These are phyloP conservation scores for Abramis brama DNA, from an alignment of 2,113 vertebrate species.

Conservation along the genomic window DNA sequence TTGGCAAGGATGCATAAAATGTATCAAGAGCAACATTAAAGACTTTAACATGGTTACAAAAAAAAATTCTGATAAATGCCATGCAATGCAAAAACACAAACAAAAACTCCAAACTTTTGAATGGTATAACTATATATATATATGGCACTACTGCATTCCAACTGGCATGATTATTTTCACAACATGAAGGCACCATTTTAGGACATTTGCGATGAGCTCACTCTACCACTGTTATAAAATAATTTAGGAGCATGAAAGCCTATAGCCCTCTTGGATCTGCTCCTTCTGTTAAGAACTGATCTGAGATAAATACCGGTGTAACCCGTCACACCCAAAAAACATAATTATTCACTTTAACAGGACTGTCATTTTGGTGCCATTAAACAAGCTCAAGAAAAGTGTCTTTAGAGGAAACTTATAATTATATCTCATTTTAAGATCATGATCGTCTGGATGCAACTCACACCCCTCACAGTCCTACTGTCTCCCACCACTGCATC, in stretches of 20 bases:
- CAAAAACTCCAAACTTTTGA: background rate
- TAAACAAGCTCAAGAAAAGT: conserved; percentile 44
- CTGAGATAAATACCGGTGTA: conserved; percentile 23
- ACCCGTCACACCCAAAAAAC: conserved; percentile 16
- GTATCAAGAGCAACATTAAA: background rate
- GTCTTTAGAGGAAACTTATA: conserved; percentile 29
- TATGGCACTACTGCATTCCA: background rate
- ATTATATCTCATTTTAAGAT: conserved; percentile 27
- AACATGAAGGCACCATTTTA: background rate
- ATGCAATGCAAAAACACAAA: background rate
- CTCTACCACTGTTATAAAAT: background rate
- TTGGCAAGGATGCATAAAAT: background rate
- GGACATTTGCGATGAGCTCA: background rate
- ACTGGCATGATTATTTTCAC: background rate
- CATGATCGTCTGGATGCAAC: conserved; percentile 7
- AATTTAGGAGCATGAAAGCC: conserved; percentile 12
- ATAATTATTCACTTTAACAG: conserved; percentile 38
- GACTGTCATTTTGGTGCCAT: conserved; percentile 39
- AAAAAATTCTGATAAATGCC: no score
- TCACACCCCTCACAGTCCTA: conserved; percentile 13
- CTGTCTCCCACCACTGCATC: conserved; percentile 17
- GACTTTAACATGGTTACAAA: background rate
- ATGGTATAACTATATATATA: background rate
- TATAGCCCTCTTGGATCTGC: conserved; percentile 11
- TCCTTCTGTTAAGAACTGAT: conserved; percentile 10